Percentiles rank a stretch among this genome's conserved stretches.
Evolutionary conservation across 2,113 vertebrate species (phyloP).

Genomic region (Psephotus haematonotus): DNA sequence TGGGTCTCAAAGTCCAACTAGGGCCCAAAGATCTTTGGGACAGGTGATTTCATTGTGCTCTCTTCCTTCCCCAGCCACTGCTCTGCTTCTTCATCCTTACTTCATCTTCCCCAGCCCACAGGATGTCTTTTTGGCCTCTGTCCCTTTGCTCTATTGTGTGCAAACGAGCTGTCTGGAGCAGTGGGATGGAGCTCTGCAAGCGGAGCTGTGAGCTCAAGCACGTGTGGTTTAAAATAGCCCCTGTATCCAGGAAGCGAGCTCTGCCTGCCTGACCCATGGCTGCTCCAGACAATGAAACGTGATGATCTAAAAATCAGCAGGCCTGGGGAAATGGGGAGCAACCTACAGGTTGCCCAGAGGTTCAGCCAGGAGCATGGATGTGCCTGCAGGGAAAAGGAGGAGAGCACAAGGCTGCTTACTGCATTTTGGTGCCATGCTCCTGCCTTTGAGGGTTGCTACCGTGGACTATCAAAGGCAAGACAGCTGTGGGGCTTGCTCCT

Average conservation of each 20-base stretch:
- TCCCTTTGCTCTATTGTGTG: neutral
- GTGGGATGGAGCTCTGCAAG: neutral
- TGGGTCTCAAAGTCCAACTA: neutral
- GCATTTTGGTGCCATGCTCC: neutral
- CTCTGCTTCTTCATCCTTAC: neutral
- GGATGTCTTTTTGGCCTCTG: neutral
- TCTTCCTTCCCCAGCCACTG: neutral
- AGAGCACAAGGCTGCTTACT: neutral
- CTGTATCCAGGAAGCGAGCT: slow-evolving; percentile 26
- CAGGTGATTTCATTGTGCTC: neutral
- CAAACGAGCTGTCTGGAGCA: neutral
- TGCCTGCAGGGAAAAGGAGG: neutral
- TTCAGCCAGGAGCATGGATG: neutral
- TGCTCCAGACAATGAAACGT: fast-evolving
- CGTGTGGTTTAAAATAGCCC: slow-evolving; percentile 35
- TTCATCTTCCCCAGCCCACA: neutral
- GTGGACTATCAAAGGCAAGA: neutral
- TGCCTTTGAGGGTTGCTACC: neutral
- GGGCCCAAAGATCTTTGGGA: no score
- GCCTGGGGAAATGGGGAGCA: neutral
- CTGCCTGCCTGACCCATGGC: fast-evolving
- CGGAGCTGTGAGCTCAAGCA: neutral
- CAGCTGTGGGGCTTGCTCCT: neutral
- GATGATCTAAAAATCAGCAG: neutral
- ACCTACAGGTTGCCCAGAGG: neutral